phyloP scores from a whole-genome alignment of 2,888 invertebrate genomes.

The Andrena haemorrhoa region DNA sequence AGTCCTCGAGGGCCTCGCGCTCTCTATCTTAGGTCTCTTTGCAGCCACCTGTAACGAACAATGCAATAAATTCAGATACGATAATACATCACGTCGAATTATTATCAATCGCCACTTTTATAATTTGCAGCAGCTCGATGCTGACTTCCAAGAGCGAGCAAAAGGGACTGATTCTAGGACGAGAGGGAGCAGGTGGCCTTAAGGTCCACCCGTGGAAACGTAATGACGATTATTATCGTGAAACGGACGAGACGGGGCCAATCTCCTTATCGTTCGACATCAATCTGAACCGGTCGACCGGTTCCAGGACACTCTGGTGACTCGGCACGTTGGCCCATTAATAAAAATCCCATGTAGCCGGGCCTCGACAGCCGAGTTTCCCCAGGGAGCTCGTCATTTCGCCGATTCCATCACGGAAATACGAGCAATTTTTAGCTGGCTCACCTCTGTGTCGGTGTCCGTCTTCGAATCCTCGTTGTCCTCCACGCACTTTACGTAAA shows the following conservation, averaged over 20 bases:
- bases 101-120: not conserved
- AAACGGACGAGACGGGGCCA: slow-evolving; percentile 77
- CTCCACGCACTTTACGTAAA: slow-evolving; percentile 82
- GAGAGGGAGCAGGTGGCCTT: slow-evolving; percentile 60
- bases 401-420: not conserved
- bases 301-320: slow-evolving; percentile 67
- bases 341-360: slow-evolving; percentile 60
- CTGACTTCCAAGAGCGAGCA: not conserved
- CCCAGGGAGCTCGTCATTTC: not conserved
- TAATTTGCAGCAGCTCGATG: not conserved
- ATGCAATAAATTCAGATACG: not conserved
- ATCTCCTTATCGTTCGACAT: slow-evolving; percentile 77
- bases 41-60: slow-evolving; percentile 69
- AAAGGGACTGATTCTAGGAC: slow-evolving; percentile 4
- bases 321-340: slow-evolving; percentile 70
- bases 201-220: slow-evolving; percentile 54
- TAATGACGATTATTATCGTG: slow-evolving; percentile 81
- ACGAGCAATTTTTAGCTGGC: slow-evolving; percentile 8
- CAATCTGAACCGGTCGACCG: slow-evolving; percentile 73
- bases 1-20: slow-evolving; percentile 77
- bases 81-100: not conserved
- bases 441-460: slow-evolving; percentile 65
- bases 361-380: slow-evolving; percentile 28
- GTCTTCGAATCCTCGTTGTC: slow-evolving; percentile 78
- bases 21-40: slow-evolving; percentile 75